phyloP scores from a whole-genome alignment of 2,888 invertebrate genomes.

The Tetropium fuscum region DNA sequence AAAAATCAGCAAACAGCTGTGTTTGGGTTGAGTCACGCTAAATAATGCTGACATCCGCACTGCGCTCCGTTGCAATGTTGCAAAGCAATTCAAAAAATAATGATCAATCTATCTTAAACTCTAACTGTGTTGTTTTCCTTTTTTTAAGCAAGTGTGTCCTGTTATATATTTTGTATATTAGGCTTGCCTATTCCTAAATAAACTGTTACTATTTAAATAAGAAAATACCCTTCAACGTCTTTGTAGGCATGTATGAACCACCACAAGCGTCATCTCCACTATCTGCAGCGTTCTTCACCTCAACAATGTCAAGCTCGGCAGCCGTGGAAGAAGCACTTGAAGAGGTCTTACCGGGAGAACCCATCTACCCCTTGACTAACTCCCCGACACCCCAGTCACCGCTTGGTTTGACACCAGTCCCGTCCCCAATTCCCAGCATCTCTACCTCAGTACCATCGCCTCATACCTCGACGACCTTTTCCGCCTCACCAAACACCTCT shows the following conservation, averaged over 20 bases:
- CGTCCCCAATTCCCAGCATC: conserved; percentile 65
- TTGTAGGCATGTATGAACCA: conserved; percentile 70
- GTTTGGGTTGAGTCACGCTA: too few relatives aligned
- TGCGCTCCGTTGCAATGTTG: too few relatives aligned
- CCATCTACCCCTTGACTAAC: conserved; percentile 66
- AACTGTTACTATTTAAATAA: too few relatives aligned
- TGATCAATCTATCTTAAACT: too few relatives aligned
- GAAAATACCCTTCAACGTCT: too few relatives aligned
- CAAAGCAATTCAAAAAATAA: too few relatives aligned
- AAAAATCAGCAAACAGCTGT: too few relatives aligned
- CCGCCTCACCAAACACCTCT: conserved; percentile 63
- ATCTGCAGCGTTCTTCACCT: conserved; percentile 86
- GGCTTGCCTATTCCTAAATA: too few relatives aligned
- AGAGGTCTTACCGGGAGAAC: conserved; percentile 86
- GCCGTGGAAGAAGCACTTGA: conserved; percentile 89
- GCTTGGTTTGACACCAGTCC: conserved; percentile 69
- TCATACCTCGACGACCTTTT: conserved; percentile 40
- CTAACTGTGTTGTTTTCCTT: too few relatives aligned
- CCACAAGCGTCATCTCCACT: conserved; percentile 84
- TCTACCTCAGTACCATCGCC: conserved; percentile 56
- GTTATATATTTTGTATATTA: too few relatives aligned
- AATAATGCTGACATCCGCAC: too few relatives aligned
- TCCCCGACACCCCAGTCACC: conserved; percentile 75
- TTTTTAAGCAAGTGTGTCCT: too few relatives aligned
- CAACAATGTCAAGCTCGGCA: conserved; percentile 87